Evolutionary conservation across 2,113 vertebrate genomes (phyloP), one percentile per base, ranked within the genome.

Genomic region (Rattus norvegicus): DNA sequence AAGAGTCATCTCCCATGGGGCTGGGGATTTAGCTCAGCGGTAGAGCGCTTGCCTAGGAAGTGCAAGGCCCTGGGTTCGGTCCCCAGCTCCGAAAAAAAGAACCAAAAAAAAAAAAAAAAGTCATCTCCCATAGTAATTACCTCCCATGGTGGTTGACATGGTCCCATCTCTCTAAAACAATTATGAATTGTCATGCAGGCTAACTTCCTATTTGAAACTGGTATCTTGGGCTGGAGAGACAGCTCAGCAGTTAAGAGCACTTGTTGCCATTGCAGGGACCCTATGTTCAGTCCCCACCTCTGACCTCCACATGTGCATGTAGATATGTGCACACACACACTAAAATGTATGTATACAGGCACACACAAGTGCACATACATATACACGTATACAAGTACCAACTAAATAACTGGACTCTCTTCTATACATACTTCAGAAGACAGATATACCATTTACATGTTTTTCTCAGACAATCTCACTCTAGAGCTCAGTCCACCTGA

Each of bases 131-230:
- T 8, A 88, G 88, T 11, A 36, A 43, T 17, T 90, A 36, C 30
- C 70, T 90, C 69, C 73, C 79, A 17, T 49, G 10, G 10, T 43
- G 22, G 72, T n/a, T 49, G 92, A 33, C 20, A 14, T 63, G 30
- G 67, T 52, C 49, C n/a, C 52, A 65, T 89, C 36, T 65, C 59
- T 84, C 70, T 76, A 65, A 76, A 49, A 95, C 72, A 10, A 54
- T 17, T 76, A 2, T n/a, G 83, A 95, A 54, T 61, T 11, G 75
- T n/a, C 63, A 56, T 83, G 28, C 10, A 75, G 30, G 67, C 12
- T 39, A 17, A 81, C 26, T 93, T 93, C 65, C 43, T 75, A 43
- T 84, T 47, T 75, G 56, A 90, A 95, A 87, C 19, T 43, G n/a
- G 3, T 28, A 10, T 93, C 73, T 88, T 69, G 17, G 17, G 43